Conservation (phyloP, 2,888 invertebrate genomes). For the Alsophila aescularia region DNA sequence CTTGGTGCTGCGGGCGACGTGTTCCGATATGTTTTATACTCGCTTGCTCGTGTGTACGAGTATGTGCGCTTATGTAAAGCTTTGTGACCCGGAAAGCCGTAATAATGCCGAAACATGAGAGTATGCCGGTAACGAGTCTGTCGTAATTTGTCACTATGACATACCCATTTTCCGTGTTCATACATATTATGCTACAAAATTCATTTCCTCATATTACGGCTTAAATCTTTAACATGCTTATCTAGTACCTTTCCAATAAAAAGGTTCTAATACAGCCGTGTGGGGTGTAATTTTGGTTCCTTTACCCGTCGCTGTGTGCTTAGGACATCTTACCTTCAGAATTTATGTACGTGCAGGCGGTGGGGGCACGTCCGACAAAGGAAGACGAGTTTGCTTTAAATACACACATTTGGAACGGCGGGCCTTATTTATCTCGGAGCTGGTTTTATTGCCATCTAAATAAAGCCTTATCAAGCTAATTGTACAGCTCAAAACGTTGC, state of each 20-base stretch:
- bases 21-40: conserved; percentile 24
- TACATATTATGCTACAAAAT: conserved; percentile 16
- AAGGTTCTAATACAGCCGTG: not conserved
- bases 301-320: conserved; percentile 43
- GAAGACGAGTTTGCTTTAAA: conserved; percentile 42
- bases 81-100: conserved; percentile 35
- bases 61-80: conserved; percentile 13
- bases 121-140: conserved; percentile 35
- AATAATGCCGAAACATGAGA: conserved; percentile 35
- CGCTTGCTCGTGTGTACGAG: not conserved
- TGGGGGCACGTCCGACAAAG: conserved; percentile 35
- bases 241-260: conserved; percentile 16
- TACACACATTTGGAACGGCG: conserved; percentile 31
- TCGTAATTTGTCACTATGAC: conserved; percentile 37
- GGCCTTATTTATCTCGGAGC: conserved; percentile 16
- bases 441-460: conserved; percentile 4
- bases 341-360: conserved; percentile 32
- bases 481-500: conserved; percentile 35
- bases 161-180: conserved; percentile 19
- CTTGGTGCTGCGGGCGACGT: conserved; percentile 24
- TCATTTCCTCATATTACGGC: not conserved
- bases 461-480: conserved; percentile 37
- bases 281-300: conserved; percentile 21
- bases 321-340: conserved; percentile 46
- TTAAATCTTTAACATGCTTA: conserved; percentile 11